Evolutionary conservation across 1,140 invertebrate species (phyloP).

Genomic region (Scaptomyza pallida): DNA sequence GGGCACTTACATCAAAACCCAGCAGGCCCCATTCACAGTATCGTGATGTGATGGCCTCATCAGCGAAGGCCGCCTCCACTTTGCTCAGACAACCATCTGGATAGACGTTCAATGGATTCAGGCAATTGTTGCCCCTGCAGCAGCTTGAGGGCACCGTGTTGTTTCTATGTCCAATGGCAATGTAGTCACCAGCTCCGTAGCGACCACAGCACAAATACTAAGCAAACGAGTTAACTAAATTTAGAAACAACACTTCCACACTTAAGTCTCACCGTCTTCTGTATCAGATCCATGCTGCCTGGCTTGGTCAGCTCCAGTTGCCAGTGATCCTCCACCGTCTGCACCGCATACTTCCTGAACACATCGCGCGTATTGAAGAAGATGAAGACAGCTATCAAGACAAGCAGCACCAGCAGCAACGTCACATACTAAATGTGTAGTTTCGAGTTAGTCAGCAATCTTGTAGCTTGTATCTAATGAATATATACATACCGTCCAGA

Average conservation of each 20-base stretch:
- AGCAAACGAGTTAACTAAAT: constrained; percentile 2
- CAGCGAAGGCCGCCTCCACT: constrained; percentile 84
- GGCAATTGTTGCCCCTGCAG: constrained; percentile 63
- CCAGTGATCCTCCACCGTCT: constrained; percentile 63
- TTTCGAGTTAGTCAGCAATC: neutral
- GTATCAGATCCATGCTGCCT: constrained; percentile 69
- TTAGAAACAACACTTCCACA: neutral
- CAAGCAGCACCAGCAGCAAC: constrained; percentile 59
- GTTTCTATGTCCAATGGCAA: constrained; percentile 52
- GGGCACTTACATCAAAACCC: constrained; percentile 64
- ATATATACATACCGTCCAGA: constrained; percentile 87
- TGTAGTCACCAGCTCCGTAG: constrained; percentile 84
- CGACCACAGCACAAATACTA: constrained; percentile 89
- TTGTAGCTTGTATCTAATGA: neutral
- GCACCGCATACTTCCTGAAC: constrained; percentile 67
- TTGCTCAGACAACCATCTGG: constrained; percentile 83
- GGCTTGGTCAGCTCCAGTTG: constrained; percentile 53
- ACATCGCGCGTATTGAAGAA: constrained; percentile 54
- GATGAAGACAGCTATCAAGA: constrained; percentile 58
- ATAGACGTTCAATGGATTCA: constrained; percentile 83
- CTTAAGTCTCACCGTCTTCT: constrained; percentile 51
- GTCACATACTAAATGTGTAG: constrained; percentile 58
- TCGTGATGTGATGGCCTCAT: constrained; percentile 83
- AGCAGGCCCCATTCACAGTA: constrained; percentile 71
- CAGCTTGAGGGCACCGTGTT: constrained; percentile 81